Evolutionary conservation across 2,113 vertebrate genomes (phyloP).

Genomic region (Pelodiscus sinensis): DNA sequence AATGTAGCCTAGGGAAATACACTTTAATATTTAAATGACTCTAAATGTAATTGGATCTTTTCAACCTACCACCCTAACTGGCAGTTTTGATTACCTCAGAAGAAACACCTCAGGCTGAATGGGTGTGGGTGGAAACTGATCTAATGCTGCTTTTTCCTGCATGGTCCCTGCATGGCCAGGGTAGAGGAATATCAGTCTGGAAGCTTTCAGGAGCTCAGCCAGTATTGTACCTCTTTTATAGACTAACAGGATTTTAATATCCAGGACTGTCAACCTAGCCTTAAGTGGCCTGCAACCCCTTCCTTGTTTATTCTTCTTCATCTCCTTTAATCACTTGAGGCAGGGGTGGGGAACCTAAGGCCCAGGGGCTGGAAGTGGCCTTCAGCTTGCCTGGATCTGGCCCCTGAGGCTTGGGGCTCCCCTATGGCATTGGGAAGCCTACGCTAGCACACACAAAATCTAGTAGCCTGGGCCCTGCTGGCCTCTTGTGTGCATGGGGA

Average conservation of each 20-base stretch:
- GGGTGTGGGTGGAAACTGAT: background rate
- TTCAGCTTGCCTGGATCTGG: too few species aligned
- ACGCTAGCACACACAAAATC: too few species aligned
- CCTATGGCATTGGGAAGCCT: too few species aligned
- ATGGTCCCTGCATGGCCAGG: background rate
- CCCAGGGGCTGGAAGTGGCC: too few species aligned
- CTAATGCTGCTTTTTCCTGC: background rate
- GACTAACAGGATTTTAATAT: background rate
- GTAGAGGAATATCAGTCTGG: background rate
- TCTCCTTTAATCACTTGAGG: background rate
- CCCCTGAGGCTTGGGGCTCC: too few species aligned
- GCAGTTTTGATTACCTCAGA: background rate
- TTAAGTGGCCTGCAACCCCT: background rate
- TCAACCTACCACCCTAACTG: background rate
- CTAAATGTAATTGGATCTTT: background rate
- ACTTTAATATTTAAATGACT: background rate
- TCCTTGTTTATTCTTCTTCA: background rate
- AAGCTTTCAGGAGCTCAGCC: background rate
- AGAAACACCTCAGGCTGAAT: background rate
- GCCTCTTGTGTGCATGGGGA: too few species aligned
- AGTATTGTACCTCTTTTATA: background rate
- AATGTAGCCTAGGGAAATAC: background rate
- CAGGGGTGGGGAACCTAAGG: background rate
- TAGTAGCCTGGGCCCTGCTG: too few species aligned
- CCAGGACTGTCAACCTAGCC: background rate